Conservation (phyloP, 2,888 invertebrate genomes). For the Gymnoscelis rufifasciata region DNA sequence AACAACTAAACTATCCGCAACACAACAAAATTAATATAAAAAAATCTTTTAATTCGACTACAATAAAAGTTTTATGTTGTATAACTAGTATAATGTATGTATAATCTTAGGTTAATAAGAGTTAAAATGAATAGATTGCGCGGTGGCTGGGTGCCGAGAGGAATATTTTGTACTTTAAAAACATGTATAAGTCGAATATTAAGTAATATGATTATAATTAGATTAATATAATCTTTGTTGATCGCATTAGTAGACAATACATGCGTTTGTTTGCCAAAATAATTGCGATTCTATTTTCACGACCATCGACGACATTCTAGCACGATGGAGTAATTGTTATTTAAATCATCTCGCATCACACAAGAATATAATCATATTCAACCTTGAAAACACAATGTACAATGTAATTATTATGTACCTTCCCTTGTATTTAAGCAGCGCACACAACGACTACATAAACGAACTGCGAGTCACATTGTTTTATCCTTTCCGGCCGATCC, state of each 20-base stretch:
- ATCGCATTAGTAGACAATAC: too few relatives aligned
- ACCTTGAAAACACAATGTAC: constrained; percentile 7
- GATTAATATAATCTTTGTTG: too few relatives aligned
- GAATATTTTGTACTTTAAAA: not conserved
- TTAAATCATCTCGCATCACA: constrained; percentile 7
- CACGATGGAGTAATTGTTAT: constrained; percentile 6
- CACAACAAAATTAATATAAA: constrained; percentile 48
- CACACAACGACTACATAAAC: not conserved
- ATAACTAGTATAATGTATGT: constrained; percentile 44
- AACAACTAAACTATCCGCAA: constrained; percentile 72
- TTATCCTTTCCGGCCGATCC: not conserved
- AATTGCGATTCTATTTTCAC: not conserved
- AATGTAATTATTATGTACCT: constrained; percentile 8
- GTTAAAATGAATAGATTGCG: constrained; percentile 39
- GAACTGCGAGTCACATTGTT: not conserved
- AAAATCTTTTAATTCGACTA: constrained; percentile 61
- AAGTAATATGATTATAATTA: too few relatives aligned
- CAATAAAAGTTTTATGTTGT: constrained; percentile 52
- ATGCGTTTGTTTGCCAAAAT: not conserved
- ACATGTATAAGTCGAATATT: not conserved
- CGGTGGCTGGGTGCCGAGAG: constrained; percentile 24
- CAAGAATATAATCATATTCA: constrained; percentile 7
- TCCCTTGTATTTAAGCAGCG: not conserved
- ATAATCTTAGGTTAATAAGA: constrained; percentile 54
- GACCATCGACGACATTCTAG: not conserved